phyloP scores from a whole-genome alignment of 2,113 vertebrate genomes.

The Oostethus manadensis region DNA sequence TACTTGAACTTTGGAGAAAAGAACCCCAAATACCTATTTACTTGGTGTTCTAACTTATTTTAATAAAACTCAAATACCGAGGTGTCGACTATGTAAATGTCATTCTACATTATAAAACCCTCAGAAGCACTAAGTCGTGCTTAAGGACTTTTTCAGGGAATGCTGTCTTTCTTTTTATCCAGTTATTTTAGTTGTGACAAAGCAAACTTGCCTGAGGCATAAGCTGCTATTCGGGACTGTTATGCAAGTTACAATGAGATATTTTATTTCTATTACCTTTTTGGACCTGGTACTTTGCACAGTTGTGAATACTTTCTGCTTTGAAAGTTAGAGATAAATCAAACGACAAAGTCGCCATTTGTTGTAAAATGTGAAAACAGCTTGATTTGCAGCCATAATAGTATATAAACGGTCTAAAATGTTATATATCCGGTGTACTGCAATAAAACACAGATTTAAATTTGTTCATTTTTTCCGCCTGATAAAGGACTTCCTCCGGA shows the following conservation, averaged over 20 bases:
- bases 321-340: not conserved
- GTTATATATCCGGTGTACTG: no score
- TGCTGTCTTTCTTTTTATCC: conserved; percentile 23
- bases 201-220: conserved; percentile 22
- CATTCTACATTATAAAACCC: conserved; percentile 44
- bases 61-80: conserved; percentile 46
- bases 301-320: not conserved
- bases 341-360: no score
- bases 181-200: conserved; percentile 13
- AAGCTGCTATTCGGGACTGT: conserved; percentile 17
- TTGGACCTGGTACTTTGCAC: conserved; percentile 5
- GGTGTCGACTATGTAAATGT: conserved; percentile 56
- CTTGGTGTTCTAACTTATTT: conserved; percentile 42
- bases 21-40: conserved; percentile 38
- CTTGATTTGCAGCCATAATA: no score
- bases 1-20: conserved; percentile 58
- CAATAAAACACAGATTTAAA: no score
- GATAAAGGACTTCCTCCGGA: no score
- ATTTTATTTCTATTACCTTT: conserved; percentile 5
- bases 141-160: conserved; percentile 34
- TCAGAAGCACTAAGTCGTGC: conserved; percentile 14
- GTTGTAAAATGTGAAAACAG: no score
- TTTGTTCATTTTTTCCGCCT: no score
- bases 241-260: conserved; percentile 31
- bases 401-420: no score